Percentiles rank a stretch among this genome's conserved stretches.
Evolutionary conservation across 2,113 vertebrate genomes (phyloP).

Genomic region (Aptenodytes forsteri): DNA sequence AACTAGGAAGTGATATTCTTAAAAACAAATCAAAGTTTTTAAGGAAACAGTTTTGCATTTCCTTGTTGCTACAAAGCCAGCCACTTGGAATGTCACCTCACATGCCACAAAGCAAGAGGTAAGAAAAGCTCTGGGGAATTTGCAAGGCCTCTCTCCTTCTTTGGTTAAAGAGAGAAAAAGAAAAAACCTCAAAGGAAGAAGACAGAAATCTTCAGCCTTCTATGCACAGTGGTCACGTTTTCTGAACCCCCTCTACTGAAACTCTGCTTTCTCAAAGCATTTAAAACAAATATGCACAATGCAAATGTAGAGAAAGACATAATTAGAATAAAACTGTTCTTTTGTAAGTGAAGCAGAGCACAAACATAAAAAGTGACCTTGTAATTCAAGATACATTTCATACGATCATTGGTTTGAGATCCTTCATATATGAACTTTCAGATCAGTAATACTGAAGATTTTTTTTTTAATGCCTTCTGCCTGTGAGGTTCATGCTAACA

Average conservation of each 20-base stretch:
- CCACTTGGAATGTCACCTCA: not conserved
- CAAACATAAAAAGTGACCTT: not conserved
- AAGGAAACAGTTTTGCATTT: not conserved
- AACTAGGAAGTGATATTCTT: not conserved
- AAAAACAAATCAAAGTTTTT: not conserved
- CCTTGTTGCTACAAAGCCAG: not conserved
- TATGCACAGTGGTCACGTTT: not conserved
- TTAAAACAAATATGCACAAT: not conserved
- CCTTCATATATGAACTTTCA: not conserved
- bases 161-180: not conserved
- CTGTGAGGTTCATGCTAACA: not conserved
- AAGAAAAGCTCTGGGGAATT: not conserved
- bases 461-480: not conserved
- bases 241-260: not conserved
- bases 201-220: not conserved
- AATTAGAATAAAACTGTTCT: not conserved
- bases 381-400: not conserved
- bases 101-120: not conserved
- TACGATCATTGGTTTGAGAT: not conserved
- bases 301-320: not conserved
- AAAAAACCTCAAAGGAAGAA: not conserved
- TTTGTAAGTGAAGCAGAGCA: not conserved
- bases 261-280: not conserved
- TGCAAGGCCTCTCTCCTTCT: not conserved
- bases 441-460: not conserved